Percentiles rank a stretch among this genome's conserved stretches.
phyloP scores from a whole-genome alignment of 2,888 invertebrate genomes.

The Operophtera brumata region DNA sequence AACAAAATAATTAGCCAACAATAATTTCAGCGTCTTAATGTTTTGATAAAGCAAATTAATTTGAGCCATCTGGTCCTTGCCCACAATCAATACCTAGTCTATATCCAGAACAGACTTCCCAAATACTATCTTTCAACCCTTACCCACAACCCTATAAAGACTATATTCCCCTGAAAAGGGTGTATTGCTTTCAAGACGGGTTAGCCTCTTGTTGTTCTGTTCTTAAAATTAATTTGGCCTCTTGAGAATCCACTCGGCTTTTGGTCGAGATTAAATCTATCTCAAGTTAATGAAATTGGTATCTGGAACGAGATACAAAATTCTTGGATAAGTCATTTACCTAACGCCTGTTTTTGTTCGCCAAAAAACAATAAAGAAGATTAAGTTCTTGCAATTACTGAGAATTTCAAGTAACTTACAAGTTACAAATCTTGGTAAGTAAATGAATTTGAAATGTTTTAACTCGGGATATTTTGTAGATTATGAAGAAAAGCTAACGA shows the following conservation, averaged over 20 bases:
- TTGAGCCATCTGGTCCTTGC: conserved; percentile 71
- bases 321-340: conserved; percentile 11
- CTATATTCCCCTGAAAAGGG: conserved; percentile 30
- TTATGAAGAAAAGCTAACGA: too few relatives aligned
- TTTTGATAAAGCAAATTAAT: conserved; percentile 60
- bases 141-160: conserved; percentile 36
- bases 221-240: conserved; percentile 76
- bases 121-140: conserved; percentile 12
- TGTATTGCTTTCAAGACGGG: conserved; percentile 18
- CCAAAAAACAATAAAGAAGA: conserved; percentile 17
- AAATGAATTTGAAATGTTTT: too few relatives aligned
- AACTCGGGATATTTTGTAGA: too few relatives aligned
- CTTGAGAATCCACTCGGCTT: conserved; percentile 62
- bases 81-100: conserved; percentile 48
- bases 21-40: conserved; percentile 58
- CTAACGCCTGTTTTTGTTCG: conserved; percentile 19
- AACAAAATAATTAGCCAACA: conserved; percentile 68
- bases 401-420: background rate
- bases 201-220: conserved; percentile 56
- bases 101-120: conserved; percentile 10
- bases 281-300: conserved; percentile 64
- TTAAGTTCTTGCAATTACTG: conserved; percentile 5
- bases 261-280: conserved; percentile 67
- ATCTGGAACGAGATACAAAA: conserved; percentile 31
- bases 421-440: background rate